Evolutionary conservation across 2,888 invertebrate species (phyloP).

Genomic region (Agelastica alni): DNA sequence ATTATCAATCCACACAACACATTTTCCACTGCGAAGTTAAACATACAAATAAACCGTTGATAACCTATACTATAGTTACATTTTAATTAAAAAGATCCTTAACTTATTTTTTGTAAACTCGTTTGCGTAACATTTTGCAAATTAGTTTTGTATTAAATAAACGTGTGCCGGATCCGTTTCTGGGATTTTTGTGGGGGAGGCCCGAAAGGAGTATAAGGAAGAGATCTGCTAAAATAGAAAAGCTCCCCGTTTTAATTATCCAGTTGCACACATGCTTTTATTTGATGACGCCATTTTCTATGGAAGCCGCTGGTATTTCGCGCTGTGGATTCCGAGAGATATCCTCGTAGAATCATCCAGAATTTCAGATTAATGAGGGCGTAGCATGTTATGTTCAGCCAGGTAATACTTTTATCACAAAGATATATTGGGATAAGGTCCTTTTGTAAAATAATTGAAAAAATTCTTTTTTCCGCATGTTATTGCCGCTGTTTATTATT

Average conservation of each 20-base stretch:
- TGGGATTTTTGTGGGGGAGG: not conserved
- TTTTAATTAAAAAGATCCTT: too few species aligned
- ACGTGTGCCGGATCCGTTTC: not conserved
- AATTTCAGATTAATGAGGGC: conserved; percentile 21
- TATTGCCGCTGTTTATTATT: too few species aligned
- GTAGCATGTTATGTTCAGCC: not conserved
- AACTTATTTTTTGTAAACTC: too few species aligned
- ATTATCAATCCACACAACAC: too few species aligned
- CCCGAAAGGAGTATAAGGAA: conserved; percentile 14
- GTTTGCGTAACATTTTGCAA: too few species aligned
- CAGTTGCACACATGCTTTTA: conserved; percentile 51
- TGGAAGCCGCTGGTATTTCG: conserved; percentile 17
- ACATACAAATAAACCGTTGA: too few species aligned
- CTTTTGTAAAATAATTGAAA: too few species aligned
- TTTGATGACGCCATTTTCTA: conserved; percentile 49
- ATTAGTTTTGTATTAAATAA: not conserved
- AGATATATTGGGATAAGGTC: conserved; percentile 12
- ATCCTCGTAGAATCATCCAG: conserved; percentile 12
- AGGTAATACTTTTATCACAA: conserved; percentile 17
- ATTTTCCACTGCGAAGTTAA: too few species aligned
- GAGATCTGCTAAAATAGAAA: conserved; percentile 31
- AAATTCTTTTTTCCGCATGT: too few species aligned
- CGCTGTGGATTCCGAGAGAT: conserved; percentile 24
- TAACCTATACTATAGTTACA: too few species aligned
- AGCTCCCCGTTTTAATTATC: conserved; percentile 52